Base-by-base conservation (phyloP, 1,140 invertebrate genomes). In the Philaenus spumarius region DNA sequence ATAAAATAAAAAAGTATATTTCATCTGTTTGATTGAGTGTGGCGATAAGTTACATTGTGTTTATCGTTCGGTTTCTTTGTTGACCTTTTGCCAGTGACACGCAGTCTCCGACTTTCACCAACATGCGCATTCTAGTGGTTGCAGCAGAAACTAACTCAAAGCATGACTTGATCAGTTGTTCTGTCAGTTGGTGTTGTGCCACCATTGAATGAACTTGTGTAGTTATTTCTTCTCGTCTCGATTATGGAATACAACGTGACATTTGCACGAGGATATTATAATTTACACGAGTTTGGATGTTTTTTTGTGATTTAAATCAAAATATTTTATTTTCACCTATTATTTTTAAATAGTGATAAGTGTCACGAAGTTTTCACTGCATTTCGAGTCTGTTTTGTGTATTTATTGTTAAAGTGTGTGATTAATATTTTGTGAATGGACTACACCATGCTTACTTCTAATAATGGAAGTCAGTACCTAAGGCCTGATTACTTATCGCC, bases 401-500 rank as follows among this genome's bases (percentile, higher is more conserved):
- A 9, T 26, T 23, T 50, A n/a, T 26, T 34, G 30, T n/a, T 19
- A 39, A 4, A 53, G 50, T 53, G 50, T 37, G 50, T 39, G 50
- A 11, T 14, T 17, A n/a, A n/a, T n/a, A n/a, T 30, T 30, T 37
- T 37, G 50, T 37, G 50, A 22, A 30, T 53, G 30, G 35, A 53
- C 50, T 30, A 53, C 56, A 51, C 22, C 12, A 66, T 64, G 56
- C 67, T 68, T 50, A 64, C 63, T 52, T 66, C 66, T 50, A 60
- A 66, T 60, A 30, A 9, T 54, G 67, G 63, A 42, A 90, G 89
- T 77, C 91, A 93, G 78, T 93, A 93, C 75, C 79, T 93, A 69
- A 81, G 89, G 75, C 90, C 91, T 80, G 91, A 94, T 77, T 94
- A 93, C 74, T 80, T 93, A 70, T 87, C 89, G 67, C 89, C 91